Evolutionary conservation across 2,113 vertebrate species (phyloP).

Genomic region (Corydoras sp.): DNA sequence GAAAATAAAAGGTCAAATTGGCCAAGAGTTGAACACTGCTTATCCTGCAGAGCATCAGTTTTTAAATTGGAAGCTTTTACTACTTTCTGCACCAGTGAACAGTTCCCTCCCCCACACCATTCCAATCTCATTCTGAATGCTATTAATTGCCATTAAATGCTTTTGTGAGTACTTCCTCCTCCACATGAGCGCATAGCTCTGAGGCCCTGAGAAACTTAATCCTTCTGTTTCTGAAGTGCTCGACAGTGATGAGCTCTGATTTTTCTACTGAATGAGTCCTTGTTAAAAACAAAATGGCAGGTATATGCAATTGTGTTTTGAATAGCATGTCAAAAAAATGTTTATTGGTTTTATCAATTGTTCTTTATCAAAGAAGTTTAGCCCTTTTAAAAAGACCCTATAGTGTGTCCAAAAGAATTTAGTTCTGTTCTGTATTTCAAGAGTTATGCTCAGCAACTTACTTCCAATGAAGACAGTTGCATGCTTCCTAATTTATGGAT

Average conservation of each 20-base stretch:
- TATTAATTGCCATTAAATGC: slow-evolving; percentile 43
- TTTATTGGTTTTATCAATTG: too few species aligned
- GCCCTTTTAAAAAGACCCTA: not conserved
- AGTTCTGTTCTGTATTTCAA: too few species aligned
- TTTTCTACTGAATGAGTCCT: slow-evolving; percentile 22
- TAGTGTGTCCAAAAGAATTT: too few species aligned
- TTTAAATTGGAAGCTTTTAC: slow-evolving; percentile 7
- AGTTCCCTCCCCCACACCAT: not conserved
- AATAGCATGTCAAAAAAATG: not conserved
- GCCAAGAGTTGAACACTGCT: slow-evolving; percentile 13
- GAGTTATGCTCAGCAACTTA: too few species aligned
- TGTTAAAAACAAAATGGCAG: slow-evolving; percentile 7
- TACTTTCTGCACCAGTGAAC: slow-evolving; percentile 1
- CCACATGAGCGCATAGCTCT: slow-evolving; percentile 20
- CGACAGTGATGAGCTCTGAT: slow-evolving; percentile 21
- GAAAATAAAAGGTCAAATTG: slow-evolving; percentile 31
- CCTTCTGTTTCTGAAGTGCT: slow-evolving; percentile 17
- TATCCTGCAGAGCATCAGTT: slow-evolving; percentile 16
- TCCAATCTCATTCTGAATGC: slow-evolving; percentile 31
- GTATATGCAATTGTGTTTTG: not conserved
- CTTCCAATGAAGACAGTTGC: too few species aligned
- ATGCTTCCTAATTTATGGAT: too few species aligned
- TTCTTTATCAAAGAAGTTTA: not conserved
- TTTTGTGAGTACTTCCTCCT: slow-evolving; percentile 24
- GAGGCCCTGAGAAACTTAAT: slow-evolving; percentile 30